A percentile compares a stretch with the other conserved stretches of the same genome.
phyloP scores from a whole-genome alignment of 2,113 vertebrate species.

The Caranx melampygus region DNA sequence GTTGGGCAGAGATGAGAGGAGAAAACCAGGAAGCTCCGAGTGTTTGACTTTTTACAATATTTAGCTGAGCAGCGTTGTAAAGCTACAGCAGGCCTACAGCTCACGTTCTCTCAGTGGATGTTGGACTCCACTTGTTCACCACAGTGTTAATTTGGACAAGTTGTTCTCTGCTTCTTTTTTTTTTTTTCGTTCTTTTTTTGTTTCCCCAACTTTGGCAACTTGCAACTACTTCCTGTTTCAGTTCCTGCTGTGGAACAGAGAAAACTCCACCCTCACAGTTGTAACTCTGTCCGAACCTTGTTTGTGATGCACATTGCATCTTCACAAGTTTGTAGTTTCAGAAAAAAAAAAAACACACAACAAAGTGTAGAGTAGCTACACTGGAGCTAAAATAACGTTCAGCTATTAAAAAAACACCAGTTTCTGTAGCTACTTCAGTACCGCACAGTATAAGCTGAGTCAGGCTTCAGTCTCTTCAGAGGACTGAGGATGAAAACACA shows the following conservation, averaged over 20 bases:
- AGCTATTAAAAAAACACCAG: background rate
- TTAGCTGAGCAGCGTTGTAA: constrained; percentile 25
- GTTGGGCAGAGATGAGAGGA: constrained; percentile 10
- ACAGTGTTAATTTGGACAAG: constrained; percentile 14
- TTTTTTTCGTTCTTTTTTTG: no score
- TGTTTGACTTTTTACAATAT: constrained; percentile 32
- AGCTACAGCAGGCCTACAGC: constrained; percentile 20
- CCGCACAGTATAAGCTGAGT: background rate
- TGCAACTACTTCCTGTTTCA: background rate
- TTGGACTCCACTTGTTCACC: constrained; percentile 12
- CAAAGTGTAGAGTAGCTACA: constrained; percentile 15
- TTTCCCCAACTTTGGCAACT: background rate
- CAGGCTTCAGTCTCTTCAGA: background rate
- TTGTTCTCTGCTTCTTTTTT: background rate
- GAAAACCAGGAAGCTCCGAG: constrained; percentile 13
- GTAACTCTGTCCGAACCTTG: background rate
- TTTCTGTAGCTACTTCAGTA: no score
- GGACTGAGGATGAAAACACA: background rate
- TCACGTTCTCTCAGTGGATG: background rate
- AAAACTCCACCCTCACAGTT: background rate
- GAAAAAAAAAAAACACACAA: background rate
- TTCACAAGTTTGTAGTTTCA: no score
- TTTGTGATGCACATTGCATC: constrained; percentile 12
- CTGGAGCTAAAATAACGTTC: background rate
- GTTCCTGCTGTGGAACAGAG: constrained; percentile 6